Base-by-base conservation (phyloP, 2,797 vertebrate species). In the Danio tinwini region DNA sequence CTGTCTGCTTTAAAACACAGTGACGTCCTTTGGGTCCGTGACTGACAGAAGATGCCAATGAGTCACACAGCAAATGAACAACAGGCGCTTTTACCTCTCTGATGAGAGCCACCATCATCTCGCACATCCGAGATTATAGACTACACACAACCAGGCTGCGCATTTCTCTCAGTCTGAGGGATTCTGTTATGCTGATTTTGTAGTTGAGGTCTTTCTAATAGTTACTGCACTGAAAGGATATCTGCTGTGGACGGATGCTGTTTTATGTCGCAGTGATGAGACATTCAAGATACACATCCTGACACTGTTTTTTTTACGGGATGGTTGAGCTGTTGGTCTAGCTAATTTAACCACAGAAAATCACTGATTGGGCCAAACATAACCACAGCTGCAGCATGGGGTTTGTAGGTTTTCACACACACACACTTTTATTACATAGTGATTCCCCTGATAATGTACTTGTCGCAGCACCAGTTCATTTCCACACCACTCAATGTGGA, bases 381-480 rank as follows among this genome's bases (percentile, higher is more conserved):
- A 64, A 59, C 52, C 49, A 61, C 55, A 69, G 42, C 64, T 68
- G 63, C 53, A 69, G 55, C 14, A 13, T 52, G 42, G 21, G 50
- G 44, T 47, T 11, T 0, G 55, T 62, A 29, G 17, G 17, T 52
- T 58, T 74, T 47, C 39, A 16, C 80, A 81, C 39, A 16, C 80
- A 81, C 39, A 73, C 71, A 58, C 42, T 63, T 69, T 63, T 29
- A 82, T 49, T 6, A 39, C 44, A 53, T 5, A 2, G 52, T 58
- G 75, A 78, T 56, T 79, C 16, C 47, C 72, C 63, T 74, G 70
- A 78, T 55, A 74, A 42, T 29, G 40, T 40, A n/a, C 47, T 45
- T 69, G 70, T 73, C 63, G 17, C 49, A 78, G 81, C 19, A 44
- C 17, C 55, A 74, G 64, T 78, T 76, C 81, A 63, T 79, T 82